A percentile compares a stretch with the other conserved stretches of the same genome.
These are phyloP conservation scores for Phrynocephalus forsythii DNA, from an alignment of 2,797 vertebrate species.

Conservation along the genomic window DNA sequence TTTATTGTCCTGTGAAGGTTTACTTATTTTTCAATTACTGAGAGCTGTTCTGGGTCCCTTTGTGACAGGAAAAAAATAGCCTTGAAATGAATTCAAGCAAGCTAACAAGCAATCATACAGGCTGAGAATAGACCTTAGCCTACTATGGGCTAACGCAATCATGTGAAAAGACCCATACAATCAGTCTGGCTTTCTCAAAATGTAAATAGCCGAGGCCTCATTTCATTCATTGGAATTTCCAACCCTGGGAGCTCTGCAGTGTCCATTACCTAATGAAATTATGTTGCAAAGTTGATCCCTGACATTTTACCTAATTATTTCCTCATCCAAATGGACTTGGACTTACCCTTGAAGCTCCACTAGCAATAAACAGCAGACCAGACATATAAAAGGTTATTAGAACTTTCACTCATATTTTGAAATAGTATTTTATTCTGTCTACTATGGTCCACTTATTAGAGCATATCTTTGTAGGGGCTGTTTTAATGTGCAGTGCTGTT, in stretches of 20 bases:
- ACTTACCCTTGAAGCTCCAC: not conserved
- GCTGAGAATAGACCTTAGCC: not conserved
- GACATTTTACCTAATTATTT: slow-evolving; percentile 1
- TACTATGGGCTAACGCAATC: not conserved
- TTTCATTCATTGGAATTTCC: not conserved
- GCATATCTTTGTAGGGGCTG: not conserved
- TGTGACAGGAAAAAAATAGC: no score
- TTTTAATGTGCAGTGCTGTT: not conserved
- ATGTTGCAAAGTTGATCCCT: not conserved
- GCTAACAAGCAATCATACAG: no score
- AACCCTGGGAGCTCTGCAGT: not conserved
- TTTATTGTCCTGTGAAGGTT: no score
- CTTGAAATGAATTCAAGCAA: no score
- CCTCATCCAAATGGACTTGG: not conserved
- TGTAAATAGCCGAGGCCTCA: not conserved
- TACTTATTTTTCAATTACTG: no score
- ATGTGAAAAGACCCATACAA: not conserved
- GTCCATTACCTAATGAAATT: not conserved
- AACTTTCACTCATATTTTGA: not conserved
- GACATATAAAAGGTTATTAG: not conserved
- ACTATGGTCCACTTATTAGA: not conserved
- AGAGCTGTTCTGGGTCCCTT: no score
- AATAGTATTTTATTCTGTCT: not conserved
- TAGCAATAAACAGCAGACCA: not conserved
- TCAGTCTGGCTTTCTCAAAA: not conserved